Conservation (phyloP, 2,113 vertebrate genomes). For the Pitta sordida region DNA sequence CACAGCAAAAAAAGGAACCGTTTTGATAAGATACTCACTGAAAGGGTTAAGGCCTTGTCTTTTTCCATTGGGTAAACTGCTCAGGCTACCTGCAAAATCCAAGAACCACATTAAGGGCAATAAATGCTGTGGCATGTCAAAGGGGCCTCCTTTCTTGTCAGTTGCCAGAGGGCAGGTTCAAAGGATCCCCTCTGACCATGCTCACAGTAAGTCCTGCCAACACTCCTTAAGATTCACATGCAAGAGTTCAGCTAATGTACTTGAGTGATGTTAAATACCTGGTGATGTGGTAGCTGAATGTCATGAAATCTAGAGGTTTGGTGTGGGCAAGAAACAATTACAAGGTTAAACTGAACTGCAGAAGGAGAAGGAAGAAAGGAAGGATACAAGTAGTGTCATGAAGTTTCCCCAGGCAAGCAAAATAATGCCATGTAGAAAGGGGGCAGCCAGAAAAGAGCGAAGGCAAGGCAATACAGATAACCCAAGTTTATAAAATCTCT, state of each 20-base stretch:
- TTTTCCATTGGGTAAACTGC: conserved; percentile 83
- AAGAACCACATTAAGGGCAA: conserved; percentile 45
- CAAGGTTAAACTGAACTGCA: background rate
- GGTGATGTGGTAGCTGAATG: background rate
- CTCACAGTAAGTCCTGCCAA: background rate
- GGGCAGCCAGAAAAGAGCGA: background rate
- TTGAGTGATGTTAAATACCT: background rate
- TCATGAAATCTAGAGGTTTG: background rate
- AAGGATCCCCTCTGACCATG: background rate
- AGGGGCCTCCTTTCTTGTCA: background rate
- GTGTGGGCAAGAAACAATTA: background rate
- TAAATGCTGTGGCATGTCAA: background rate
- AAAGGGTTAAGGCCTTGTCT: conserved; percentile 88
- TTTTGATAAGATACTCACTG: conserved; percentile 82
- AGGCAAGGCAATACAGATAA: background rate
- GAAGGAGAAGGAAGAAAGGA: background rate
- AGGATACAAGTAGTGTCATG: background rate
- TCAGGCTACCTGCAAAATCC: conserved; percentile 78
- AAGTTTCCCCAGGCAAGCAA: background rate
- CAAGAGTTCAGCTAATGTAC: background rate
- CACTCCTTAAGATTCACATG: background rate
- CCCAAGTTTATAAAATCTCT: background rate
- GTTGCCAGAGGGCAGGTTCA: background rate
- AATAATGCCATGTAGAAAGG: background rate
- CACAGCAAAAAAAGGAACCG: background rate